Conservation (phyloP, 2,113 vertebrate species). For the Oncorhynchus keta region DNA sequence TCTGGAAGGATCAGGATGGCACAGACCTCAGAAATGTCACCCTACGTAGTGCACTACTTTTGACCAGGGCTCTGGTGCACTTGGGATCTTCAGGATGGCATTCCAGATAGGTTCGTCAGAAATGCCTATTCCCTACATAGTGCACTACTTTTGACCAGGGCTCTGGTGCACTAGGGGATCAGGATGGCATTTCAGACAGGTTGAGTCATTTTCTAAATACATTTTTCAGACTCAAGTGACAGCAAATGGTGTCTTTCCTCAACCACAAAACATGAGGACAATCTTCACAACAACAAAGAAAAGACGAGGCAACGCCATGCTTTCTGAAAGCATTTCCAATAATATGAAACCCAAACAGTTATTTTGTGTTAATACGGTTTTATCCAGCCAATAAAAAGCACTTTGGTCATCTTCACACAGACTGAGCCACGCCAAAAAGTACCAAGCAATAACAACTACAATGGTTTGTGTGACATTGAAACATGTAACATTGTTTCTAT, state of each 20-base stretch:
- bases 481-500: slow-evolving; percentile 33
- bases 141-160: too few species aligned
- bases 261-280: slow-evolving; percentile 26
- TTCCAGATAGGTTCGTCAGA: too few species aligned
- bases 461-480: slow-evolving; percentile 15
- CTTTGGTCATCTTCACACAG: slow-evolving; percentile 86
- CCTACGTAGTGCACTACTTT: too few species aligned
- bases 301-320: slow-evolving; percentile 17
- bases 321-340: slow-evolving; percentile 41
- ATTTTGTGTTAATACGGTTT: slow-evolving; percentile 63
- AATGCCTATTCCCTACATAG: too few species aligned
- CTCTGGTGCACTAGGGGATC: too few species aligned
- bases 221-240: slow-evolving; percentile 35
- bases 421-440: slow-evolving; percentile 32
- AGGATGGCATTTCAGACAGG: too few species aligned
- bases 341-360: slow-evolving; percentile 23
- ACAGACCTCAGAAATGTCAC: too few species aligned
- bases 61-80: too few species aligned
- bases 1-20: too few species aligned
- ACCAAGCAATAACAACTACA: slow-evolving; percentile 15
- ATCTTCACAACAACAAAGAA: slow-evolving; percentile 42
- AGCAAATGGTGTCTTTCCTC: neutral
- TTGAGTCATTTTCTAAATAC: slow-evolving; percentile 25
- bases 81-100: too few species aligned
- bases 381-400: slow-evolving; percentile 79